Percentiles rank a stretch among this genome's conserved stretches.
Evolutionary conservation across 2,113 vertebrate genomes (phyloP).

Genomic region (Dasypus novemcinctus): DNA sequence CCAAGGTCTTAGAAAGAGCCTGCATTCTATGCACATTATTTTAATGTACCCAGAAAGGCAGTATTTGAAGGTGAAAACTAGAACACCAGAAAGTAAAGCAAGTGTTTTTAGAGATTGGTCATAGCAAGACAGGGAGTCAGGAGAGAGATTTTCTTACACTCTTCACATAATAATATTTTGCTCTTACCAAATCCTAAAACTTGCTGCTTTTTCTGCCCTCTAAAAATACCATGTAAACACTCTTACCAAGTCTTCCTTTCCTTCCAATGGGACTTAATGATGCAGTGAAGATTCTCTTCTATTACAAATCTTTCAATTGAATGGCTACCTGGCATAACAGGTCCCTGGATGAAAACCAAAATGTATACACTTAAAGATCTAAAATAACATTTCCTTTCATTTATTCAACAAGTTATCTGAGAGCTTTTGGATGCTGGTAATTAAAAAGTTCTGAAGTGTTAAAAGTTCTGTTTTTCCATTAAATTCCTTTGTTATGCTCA

Average conservation of each 20-base stretch:
- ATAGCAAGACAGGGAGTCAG: not conserved
- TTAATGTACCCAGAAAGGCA: not conserved
- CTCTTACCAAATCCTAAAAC: not conserved
- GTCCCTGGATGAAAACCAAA: constrained; percentile 86
- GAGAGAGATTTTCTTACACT: not conserved
- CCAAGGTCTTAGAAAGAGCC: not conserved
- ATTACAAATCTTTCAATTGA: constrained; percentile 98
- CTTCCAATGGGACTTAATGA: constrained; percentile 97
- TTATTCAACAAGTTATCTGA: not conserved
- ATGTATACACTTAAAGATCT: not conserved
- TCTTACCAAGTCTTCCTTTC: constrained; percentile 96
- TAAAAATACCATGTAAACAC: not conserved
- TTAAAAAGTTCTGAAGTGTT: not conserved
- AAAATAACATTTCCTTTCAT: constrained; percentile 7
- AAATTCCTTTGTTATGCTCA: not conserved
- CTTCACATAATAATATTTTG: not conserved
- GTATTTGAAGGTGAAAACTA: not conserved
- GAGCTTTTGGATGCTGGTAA: not conserved
- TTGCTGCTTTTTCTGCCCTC: not conserved
- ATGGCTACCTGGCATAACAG: constrained; percentile 98
- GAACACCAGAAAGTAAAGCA: not conserved
- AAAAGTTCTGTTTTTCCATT: not conserved
- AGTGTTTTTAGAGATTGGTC: not conserved
- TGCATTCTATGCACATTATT: not conserved
- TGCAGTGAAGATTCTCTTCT: constrained; percentile 97